Base-by-base conservation (phyloP, 2,113 vertebrate genomes). In the Tachysurus fulvidraco region DNA sequence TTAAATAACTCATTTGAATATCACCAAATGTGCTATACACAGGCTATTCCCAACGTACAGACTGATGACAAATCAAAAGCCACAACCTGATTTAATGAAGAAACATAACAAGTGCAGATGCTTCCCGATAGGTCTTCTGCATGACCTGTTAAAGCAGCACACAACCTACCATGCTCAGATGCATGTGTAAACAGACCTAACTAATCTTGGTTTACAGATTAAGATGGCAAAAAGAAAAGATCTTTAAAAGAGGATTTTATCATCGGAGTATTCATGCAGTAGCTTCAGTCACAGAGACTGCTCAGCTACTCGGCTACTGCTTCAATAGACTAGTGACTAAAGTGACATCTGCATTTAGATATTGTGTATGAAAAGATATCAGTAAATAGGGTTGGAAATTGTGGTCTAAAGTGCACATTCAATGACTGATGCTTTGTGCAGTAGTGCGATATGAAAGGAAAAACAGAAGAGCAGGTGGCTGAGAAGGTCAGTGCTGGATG, bases 271-370 rank as follows among this genome's bases (percentile, higher is more conserved):
- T 80, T 9, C 30, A 59, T 80, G 55, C 78, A 41, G 78, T 19
- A 23, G 10, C n/a, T 80, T 80, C 30, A 77, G 10, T 36, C 28
- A 80, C 17, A 59, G 28, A 12, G 28, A 30, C 25, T 14, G 13
- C 50, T 30, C 4, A 28, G 74, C 74, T 54, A 36, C 36, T 36
- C 36, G 13, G 74, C 46, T 78, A 78, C n/a, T 78, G 23, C 25
- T 30, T 78, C n/a, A 28, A 17, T 55, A 78, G 50, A 52, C 13
- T 55, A 80, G 54, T 80, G 73, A 76, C 21, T 13, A 50, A 76
- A 76, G 23, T 76, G 54, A 80, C 28, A 80, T 36, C 19, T 80
- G 19, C 54, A 80, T 80, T 57, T 80, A 36, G 54, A 80, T 36
- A 23, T 4, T 41, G 54, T 41, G 23, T 80, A 41, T 59, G 55